A percentile compares a stretch with the other conserved stretches of the same genome.
Conservation (phyloP, 2,113 vertebrate genomes). For the Henicopernis longicauda region DNA sequence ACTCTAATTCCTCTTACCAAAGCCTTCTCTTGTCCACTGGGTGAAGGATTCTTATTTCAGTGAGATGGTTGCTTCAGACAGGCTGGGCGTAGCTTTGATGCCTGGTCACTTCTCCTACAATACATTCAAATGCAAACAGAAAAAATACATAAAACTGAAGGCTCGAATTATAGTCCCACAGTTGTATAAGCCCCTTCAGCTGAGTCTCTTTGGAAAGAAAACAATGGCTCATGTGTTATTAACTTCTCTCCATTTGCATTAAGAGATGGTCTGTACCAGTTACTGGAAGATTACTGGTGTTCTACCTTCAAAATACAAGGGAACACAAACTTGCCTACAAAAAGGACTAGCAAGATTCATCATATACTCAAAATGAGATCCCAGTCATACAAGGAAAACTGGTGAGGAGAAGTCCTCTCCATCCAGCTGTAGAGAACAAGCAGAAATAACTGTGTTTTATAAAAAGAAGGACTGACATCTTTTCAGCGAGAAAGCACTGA, state of each 20-base stretch:
- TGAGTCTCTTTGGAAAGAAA: not conserved
- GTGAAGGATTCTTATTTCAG: not conserved
- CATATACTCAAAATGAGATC: not conserved
- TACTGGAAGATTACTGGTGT: not conserved
- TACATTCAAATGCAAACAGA: not conserved
- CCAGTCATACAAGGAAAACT: not conserved
- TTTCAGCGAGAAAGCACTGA: not conserved
- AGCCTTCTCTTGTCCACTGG: not conserved
- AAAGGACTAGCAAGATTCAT: not conserved
- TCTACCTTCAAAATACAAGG: not conserved
- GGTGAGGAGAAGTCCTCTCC: not conserved
- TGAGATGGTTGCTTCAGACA: not conserved
- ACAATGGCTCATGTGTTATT: not conserved
- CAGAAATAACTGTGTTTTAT: not conserved
- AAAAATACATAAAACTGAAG: not conserved
- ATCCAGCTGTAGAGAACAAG: not conserved
- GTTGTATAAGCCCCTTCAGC: constrained; percentile 7
- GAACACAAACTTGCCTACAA: not conserved
- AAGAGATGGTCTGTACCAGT: not conserved
- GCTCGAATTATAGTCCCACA: not conserved
- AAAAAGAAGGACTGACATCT: not conserved
- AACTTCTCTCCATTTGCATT: not conserved
- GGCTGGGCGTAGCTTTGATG: not conserved
- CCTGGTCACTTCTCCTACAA: not conserved
- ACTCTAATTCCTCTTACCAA: not conserved